Evolutionary conservation across 2,888 invertebrate species (phyloP).

Genomic region (Stenoptilia bipunctidactyla): DNA sequence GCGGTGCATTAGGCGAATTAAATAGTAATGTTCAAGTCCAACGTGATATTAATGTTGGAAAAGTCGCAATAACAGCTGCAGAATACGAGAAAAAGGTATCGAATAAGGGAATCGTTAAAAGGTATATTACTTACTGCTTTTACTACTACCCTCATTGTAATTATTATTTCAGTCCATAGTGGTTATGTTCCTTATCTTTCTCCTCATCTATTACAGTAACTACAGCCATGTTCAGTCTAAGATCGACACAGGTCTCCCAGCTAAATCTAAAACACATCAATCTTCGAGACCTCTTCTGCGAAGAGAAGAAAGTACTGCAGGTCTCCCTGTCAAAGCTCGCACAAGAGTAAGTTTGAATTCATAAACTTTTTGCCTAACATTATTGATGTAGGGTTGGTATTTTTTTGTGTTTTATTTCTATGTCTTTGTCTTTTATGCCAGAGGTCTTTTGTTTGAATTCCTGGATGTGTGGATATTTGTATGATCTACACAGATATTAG

Average conservation of each 20-base stretch:
- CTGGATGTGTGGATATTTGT: too few relatives aligned
- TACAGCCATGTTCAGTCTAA: conserved; percentile 62
- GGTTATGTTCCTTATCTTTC: neutral
- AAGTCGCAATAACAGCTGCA: conserved; percentile 38
- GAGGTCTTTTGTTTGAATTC: too few relatives aligned
- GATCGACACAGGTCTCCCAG: conserved; percentile 48
- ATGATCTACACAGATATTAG: too few relatives aligned
- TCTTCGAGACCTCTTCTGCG: conserved; percentile 40
- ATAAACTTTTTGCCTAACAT: too few relatives aligned
- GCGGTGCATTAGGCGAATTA: conserved; percentile 55
- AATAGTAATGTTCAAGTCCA: conserved; percentile 47
- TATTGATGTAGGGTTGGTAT: too few relatives aligned
- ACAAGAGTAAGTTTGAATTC: conserved; percentile 35
- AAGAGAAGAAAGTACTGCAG: conserved; percentile 55
- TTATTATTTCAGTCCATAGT: neutral
- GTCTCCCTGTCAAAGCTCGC: conserved; percentile 39
- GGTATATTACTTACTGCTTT: conserved; percentile 23
- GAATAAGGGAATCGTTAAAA: conserved; percentile 25
- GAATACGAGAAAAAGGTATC: conserved; percentile 51
- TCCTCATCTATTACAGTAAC: conserved; percentile 41
- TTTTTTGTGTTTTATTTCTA: too few relatives aligned
- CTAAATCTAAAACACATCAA: conserved; percentile 29
- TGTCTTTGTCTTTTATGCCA: too few relatives aligned
- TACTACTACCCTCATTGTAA: conserved; percentile 19
- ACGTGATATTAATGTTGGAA: conserved; percentile 34